Evolutionary conservation across 2,888 invertebrate genomes (phyloP).

Genomic region (Arenicola marina): DNA sequence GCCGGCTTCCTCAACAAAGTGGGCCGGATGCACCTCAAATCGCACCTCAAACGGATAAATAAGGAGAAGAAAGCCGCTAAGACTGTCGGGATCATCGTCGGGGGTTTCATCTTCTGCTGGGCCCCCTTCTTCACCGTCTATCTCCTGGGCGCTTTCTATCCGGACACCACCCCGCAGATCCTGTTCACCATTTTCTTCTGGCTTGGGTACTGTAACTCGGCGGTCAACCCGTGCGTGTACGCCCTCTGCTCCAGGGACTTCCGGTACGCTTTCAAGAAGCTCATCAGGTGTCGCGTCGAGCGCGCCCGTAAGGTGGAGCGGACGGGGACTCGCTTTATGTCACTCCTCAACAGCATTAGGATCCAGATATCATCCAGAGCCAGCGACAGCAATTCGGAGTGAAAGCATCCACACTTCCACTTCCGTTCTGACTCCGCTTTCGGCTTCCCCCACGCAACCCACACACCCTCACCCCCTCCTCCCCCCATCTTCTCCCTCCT

Average conservation of each 20-base stretch:
- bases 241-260: slow-evolving; percentile 94
- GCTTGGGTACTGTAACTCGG: slow-evolving; percentile 97
- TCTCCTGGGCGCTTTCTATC: slow-evolving; percentile 81
- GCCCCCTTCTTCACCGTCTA: slow-evolving; percentile 96
- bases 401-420: too few species aligned
- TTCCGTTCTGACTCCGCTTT: too few species aligned
- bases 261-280: slow-evolving; percentile 89
- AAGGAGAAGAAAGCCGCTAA: slow-evolving; percentile 93
- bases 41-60: slow-evolving; percentile 9
- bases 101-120: slow-evolving; percentile 96
- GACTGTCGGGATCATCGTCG: slow-evolving; percentile 94
- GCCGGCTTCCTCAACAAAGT: slow-evolving; percentile 1
- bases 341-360: slow-evolving; percentile 23
- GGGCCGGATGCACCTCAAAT: neutral
- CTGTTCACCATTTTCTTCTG: slow-evolving; percentile 92
- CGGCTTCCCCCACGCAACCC: too few species aligned
- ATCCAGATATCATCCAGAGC: slow-evolving; percentile 23
- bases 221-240: slow-evolving; percentile 93
- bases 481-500: too few species aligned
- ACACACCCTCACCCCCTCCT: too few species aligned
- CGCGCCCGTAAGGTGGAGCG: slow-evolving; percentile 63
- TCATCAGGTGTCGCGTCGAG: slow-evolving; percentile 72
- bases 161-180: slow-evolving; percentile 74
- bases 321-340: slow-evolving; percentile 10
- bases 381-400: slow-evolving; percentile 20